A percentile compares a stretch with the other conserved stretches of the same genome.
These are phyloP conservation scores for Pseudococcus longispinus DNA, from an alignment of 2,888 invertebrate species.

Conservation along the genomic window DNA sequence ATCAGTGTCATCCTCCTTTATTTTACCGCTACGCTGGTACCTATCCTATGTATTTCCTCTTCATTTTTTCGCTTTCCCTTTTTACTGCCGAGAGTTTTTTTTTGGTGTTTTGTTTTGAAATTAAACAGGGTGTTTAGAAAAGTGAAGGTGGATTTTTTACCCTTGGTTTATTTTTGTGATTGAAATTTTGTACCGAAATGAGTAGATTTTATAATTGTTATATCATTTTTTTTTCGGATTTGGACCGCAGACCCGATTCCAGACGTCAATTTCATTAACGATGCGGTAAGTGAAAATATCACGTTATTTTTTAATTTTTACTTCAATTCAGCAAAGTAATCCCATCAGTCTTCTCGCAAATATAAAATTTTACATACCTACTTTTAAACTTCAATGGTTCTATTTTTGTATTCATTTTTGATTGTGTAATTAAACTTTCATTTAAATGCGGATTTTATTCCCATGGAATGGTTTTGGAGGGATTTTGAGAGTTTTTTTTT, in stretches of 20 bases:
- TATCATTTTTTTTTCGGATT: neutral
- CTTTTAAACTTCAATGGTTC: too few species aligned
- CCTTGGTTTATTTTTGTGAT: neutral
- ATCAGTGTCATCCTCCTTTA: constrained; percentile 1
- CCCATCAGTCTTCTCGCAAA: too few species aligned
- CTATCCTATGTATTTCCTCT: neutral
- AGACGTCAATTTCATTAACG: constrained; percentile 16
- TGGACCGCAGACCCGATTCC: constrained; percentile 27
- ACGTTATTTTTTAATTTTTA: too few species aligned
- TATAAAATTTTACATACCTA: too few species aligned
- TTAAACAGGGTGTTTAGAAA: neutral
- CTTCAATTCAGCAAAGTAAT: too few species aligned
- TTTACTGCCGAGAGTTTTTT: neutral
- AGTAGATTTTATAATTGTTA: neutral
- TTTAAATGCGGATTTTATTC: too few species aligned
- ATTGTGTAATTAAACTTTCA: too few species aligned
- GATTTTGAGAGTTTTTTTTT: too few species aligned
- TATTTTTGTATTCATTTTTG: too few species aligned
- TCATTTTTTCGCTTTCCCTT: constrained; percentile 12
- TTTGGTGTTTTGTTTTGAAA: neutral
- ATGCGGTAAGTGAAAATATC: constrained; percentile 14
- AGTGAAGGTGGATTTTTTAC: neutral
- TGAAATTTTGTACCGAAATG: neutral
- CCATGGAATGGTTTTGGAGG: too few species aligned
- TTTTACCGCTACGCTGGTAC: neutral